These are phyloP conservation scores for Xanthia togata DNA, from an alignment of 2,888 invertebrate genomes.

Conservation along the genomic window DNA sequence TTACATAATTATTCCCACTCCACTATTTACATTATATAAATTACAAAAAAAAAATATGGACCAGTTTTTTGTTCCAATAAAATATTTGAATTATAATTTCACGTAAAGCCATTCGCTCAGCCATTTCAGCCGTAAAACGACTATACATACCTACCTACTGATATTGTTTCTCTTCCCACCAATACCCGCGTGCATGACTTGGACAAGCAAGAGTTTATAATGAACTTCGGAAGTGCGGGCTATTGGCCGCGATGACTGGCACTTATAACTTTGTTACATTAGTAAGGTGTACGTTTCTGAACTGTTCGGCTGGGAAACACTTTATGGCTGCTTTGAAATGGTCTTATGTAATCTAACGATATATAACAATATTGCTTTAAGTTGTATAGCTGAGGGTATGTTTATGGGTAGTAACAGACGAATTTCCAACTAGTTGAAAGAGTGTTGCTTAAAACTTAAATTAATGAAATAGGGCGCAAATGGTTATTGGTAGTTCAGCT, in stretches of 20 bases:
- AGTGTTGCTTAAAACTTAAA: no score
- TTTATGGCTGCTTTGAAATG: constrained; percentile 27
- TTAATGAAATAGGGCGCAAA: no score
- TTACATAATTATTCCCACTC: neutral
- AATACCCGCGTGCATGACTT: constrained; percentile 40
- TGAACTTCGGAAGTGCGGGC: constrained; percentile 54
- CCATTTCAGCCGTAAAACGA: no score
- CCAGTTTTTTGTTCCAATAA: neutral
- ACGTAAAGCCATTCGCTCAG: no score
- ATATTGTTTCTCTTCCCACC: constrained; percentile 23
- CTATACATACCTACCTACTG: neutral
- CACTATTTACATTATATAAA: no score
- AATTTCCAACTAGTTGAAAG: no score
- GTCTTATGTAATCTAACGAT: constrained; percentile 6
- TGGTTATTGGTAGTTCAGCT: no score
- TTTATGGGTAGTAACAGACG: no score
- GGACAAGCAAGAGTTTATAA: constrained; percentile 47
- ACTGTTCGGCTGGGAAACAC: constrained; percentile 6
- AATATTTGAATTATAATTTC: neutral
- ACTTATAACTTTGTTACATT: constrained; percentile 52
- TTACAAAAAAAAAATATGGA: no score
- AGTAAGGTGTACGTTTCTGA: constrained; percentile 31
- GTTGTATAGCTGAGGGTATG: neutral
- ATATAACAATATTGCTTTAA: constrained; percentile 23
- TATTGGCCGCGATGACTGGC: constrained; percentile 55